phyloP scores from a whole-genome alignment of 2,113 vertebrate species.

The Machaerirhynchus nigripectus region DNA sequence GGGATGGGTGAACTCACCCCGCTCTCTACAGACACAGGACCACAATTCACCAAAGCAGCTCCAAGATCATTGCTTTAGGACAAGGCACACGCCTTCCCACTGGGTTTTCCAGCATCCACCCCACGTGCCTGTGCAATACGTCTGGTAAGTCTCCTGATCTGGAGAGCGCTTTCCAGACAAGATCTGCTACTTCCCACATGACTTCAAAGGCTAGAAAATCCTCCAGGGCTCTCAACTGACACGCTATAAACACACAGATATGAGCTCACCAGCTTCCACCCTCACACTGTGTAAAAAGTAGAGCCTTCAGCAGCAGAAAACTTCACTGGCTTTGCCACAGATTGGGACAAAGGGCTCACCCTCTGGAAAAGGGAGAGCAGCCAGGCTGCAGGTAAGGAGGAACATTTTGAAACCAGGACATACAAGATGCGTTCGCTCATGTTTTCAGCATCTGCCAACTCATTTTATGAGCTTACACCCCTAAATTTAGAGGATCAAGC shows the following conservation, averaged over 20 bases:
- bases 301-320: conserved; percentile 14
- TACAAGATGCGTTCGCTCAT: fast-evolving
- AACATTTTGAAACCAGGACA: neutral
- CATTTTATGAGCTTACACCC: neutral
- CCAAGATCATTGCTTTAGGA: neutral
- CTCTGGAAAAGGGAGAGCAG: neutral
- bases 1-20: neutral
- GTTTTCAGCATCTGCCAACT: neutral
- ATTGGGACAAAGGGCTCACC: neutral
- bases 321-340: neutral
- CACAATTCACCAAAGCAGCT: neutral
- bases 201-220: neutral
- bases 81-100: neutral
- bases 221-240: neutral
- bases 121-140: fast-evolving
- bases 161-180: neutral
- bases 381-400: neutral
- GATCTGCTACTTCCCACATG: neutral
- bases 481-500: neutral
- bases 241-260: neutral
- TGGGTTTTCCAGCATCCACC: neutral
- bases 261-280: neutral
- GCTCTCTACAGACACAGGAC: neutral
- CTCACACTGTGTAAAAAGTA: neutral
- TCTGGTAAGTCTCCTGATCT: neutral